A percentile compares a stretch with the other conserved stretches of the same genome.
These are phyloP conservation scores for Sebastes aleutianus DNA, from an alignment of 2,797 vertebrate genomes.

Conservation along the genomic window DNA sequence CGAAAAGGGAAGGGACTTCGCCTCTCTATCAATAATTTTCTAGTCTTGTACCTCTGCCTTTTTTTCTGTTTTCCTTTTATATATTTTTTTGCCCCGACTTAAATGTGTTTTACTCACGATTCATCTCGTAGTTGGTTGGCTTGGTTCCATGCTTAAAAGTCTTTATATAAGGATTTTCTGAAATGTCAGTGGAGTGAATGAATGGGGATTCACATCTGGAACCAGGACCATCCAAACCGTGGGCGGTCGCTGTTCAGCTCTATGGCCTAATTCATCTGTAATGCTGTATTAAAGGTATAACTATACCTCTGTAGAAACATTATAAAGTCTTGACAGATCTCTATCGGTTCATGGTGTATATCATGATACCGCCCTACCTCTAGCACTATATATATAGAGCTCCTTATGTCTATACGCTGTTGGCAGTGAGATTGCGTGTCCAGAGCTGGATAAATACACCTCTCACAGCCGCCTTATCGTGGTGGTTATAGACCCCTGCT, in stretches of 20 bases:
- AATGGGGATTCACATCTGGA: neutral
- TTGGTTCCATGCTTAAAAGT: too few species aligned
- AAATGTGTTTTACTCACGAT: too few species aligned
- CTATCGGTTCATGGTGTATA: neutral
- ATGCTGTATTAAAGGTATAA: neutral
- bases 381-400: neutral
- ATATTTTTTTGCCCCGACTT: too few species aligned
- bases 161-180: too few species aligned
- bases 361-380: neutral
- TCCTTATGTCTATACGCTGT: conserved; percentile 1
- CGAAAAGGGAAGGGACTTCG: rapidly evolving
- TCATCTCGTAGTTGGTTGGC: too few species aligned
- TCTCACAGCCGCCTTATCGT: conserved; percentile 64
- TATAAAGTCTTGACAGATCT: neutral
- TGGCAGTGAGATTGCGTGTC: conserved; percentile 34
- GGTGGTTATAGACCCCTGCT: conserved; percentile 57
- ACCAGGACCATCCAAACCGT: too few species aligned
- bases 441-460: conserved; percentile 65
- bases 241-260: too few species aligned
- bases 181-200: neutral
- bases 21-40: too few species aligned
- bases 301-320: neutral
- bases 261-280: neutral
- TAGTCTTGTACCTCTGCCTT: too few species aligned
- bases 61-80: too few species aligned